Percentiles rank a stretch among this genome's conserved stretches.
phyloP scores from a whole-genome alignment of 2,113 vertebrate genomes.

The Tetraodon nigroviridis region DNA sequence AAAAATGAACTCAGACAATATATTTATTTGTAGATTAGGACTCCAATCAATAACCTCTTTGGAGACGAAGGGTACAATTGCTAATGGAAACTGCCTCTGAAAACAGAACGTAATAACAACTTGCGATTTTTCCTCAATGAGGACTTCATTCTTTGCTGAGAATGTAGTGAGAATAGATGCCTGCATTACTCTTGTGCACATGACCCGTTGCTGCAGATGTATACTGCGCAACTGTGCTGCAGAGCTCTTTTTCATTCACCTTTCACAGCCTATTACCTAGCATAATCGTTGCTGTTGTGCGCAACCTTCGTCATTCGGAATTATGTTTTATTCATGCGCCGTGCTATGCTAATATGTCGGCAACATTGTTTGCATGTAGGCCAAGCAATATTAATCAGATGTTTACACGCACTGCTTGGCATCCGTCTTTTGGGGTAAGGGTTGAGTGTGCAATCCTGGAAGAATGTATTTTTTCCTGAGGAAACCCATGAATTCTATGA shows the following conservation, averaged over 20 bases:
- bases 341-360: conserved; percentile 26
- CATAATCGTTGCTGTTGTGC: conserved; percentile 12
- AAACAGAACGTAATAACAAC: conserved; percentile 69
- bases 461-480: conserved; percentile 18
- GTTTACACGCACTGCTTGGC: conserved; percentile 42
- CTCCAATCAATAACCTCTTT: conserved; percentile 70
- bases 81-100: conserved; percentile 60
- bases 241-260: conserved; percentile 22
- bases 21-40: conserved; percentile 75
- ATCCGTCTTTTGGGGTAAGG: conserved; percentile 27
- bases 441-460: conserved; percentile 12
- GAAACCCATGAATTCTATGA: neutral
- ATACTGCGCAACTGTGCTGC: conserved; percentile 8
- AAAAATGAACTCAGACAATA: conserved; percentile 63
- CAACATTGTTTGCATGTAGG: conserved; percentile 26
- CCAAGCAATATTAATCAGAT: conserved; percentile 52
- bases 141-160: conserved; percentile 10
- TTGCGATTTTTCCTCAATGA: conserved; percentile 44
- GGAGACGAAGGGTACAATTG: conserved; percentile 45
- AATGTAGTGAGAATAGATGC: conserved; percentile 10
- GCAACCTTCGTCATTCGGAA: conserved; percentile 18
- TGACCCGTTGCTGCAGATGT: conserved; percentile 5
- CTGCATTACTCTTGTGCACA: conserved; percentile 9
- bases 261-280: conserved; percentile 24
- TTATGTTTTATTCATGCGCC: conserved; percentile 32